Base-by-base conservation (phyloP, 2,888 invertebrate genomes). In the Cephus sareptanus region DNA sequence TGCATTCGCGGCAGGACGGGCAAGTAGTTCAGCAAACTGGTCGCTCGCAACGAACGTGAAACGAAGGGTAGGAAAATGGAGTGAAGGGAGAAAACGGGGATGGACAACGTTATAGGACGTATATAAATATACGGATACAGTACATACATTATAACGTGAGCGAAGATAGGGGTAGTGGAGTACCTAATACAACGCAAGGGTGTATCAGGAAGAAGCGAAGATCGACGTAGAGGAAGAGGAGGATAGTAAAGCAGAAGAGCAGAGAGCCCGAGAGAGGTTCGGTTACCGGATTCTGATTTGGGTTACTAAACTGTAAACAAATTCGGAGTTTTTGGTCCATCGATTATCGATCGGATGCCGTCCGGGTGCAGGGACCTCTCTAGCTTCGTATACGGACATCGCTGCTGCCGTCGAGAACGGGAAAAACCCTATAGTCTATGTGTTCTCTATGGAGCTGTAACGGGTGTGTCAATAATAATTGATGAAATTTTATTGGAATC, bases 281-380 rank as follows among this genome's bases (percentile, higher is more conserved):
- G 31, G 81, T 83, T 81, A 80, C 84, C 83, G 56, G 56, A 23
- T 56, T 56, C 86, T 85, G 87, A 90, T 90, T 90, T 89, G 88
- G 89, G 89, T 90, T 90, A 89, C 89, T 87, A 90, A 90, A 89
- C 89, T 89, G 89, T 90, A 90, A 90, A 90, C 90, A 90, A 90
- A 90, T 90, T 88, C 87, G 77, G 82, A 87, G 85, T 87, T 88
- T 90, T 89, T 85, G 86, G 83, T 74, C 85, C 82, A 89, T 90
- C 89, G 90, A 90, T 90, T 89, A 90, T 90, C 89, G 90, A 90
- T 88, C 86, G 80, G 79, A 71, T 76, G 83, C 79, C 77, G 78
- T 76, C 81, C 81, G 88, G 84, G 89, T 87, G 89, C 88, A 88
- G 85, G 78, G 88, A 90, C 89, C 90, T 89, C 87, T 70, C 71